phyloP scores from a whole-genome alignment of 2,113 vertebrate species.

The Odocoileus hemionus region DNA sequence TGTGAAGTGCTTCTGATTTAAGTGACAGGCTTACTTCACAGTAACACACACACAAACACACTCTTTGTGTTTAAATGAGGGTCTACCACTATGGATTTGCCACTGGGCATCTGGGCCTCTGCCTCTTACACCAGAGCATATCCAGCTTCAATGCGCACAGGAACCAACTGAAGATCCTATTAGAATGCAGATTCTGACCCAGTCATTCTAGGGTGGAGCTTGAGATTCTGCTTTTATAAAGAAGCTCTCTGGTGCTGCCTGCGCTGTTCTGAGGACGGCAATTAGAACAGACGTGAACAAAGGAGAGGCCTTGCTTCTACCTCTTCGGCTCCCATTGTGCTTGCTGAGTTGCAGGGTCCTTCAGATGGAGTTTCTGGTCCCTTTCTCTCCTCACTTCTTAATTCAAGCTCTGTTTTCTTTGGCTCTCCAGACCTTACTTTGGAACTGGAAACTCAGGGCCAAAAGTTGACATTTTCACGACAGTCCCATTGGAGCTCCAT shows the following conservation, averaged over 20 bases:
- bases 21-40: not conserved
- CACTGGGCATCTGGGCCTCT: not conserved
- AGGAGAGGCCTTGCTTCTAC: not conserved
- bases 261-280: not conserved
- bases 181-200: not conserved
- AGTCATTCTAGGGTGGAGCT: not conserved
- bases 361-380: slow-evolving; percentile 7
- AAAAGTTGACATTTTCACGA: slow-evolving; percentile 44
- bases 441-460: not conserved
- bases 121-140: not conserved
- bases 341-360: not conserved
- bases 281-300: not conserved
- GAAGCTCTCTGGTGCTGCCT: not conserved
- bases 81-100: not conserved
- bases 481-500: not conserved
- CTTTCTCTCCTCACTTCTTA: slow-evolving; percentile 26
- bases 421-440: not conserved
- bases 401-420: slow-evolving; percentile 60
- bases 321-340: not conserved
- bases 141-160: not conserved
- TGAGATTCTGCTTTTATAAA: not conserved
- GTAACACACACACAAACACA: not conserved
- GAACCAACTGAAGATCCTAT: not conserved
- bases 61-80: not conserved
- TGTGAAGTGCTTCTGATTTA: not conserved